Evolutionary conservation across 2,888 invertebrate species (phyloP).

Genomic region (Zhengitettix transpicula): DNA sequence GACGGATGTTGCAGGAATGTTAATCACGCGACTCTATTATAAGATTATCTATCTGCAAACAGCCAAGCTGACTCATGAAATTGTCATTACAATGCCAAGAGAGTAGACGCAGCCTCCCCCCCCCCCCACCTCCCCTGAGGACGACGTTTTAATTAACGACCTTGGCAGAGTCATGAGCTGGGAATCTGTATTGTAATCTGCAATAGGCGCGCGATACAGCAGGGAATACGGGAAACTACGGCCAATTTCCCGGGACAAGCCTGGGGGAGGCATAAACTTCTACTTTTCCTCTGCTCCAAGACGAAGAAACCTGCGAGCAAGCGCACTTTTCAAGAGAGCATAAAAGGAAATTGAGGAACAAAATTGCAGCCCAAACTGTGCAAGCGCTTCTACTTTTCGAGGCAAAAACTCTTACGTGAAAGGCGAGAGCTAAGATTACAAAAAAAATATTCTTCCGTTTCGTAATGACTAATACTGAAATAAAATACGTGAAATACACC

Average conservation of each 20-base stretch:
- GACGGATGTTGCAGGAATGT: too few species aligned
- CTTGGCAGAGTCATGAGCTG: not conserved
- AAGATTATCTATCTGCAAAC: too few species aligned
- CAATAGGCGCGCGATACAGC: not conserved
- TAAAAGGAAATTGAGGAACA: not conserved
- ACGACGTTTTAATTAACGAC: not conserved
- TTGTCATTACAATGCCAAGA: too few species aligned
- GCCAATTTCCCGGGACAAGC: not conserved
- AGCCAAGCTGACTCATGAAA: too few species aligned
- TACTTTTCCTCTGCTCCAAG: not conserved
- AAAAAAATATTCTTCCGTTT: too few species aligned
- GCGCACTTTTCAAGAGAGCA: not conserved
- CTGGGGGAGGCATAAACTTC: not conserved
- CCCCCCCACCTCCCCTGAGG: not conserved
- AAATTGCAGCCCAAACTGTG: not conserved
- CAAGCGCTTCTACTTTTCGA: not conserved
- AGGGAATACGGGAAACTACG: not conserved
- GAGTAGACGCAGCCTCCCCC: not conserved
- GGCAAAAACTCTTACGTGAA: too few species aligned
- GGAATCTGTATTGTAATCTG: not conserved
- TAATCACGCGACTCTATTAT: too few species aligned
- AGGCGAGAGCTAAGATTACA: too few species aligned
- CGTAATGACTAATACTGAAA: too few species aligned
- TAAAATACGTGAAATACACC: too few species aligned
- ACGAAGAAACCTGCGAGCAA: not conserved